Conservation (phyloP, 2,797 vertebrate species). For the Sandelia bainsii region DNA sequence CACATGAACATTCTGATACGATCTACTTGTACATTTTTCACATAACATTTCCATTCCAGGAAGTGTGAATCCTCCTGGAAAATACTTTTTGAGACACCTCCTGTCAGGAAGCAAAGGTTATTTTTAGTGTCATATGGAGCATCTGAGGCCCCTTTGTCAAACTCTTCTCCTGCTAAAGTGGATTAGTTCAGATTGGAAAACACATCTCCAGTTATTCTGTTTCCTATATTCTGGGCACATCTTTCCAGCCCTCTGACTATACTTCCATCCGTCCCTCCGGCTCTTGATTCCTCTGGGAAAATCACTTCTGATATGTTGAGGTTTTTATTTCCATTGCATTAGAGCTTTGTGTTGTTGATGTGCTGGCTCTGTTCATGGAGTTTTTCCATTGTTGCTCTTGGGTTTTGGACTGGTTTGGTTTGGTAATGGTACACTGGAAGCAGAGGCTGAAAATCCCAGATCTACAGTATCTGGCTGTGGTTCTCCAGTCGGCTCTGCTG, state of each 20-base stretch:
- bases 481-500: constrained; percentile 17
- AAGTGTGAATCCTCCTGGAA: not conserved
- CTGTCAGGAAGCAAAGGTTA: not conserved
- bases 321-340: constrained; percentile 34
- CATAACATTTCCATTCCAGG: too few species aligned
- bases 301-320: constrained; percentile 23
- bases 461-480: not conserved
- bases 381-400: constrained; percentile 52
- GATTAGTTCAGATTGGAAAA: constrained; percentile 34
- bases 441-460: constrained; percentile 31
- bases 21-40: too few species aligned
- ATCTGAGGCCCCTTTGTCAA: not conserved
- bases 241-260: constrained; percentile 28
- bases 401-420: constrained; percentile 23
- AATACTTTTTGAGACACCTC: too few species aligned
- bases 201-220: constrained; percentile 12
- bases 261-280: constrained; percentile 27
- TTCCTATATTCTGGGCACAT: constrained; percentile 26
- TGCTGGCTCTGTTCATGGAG: constrained; percentile 1
- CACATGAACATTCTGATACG: too few species aligned
- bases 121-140: constrained; percentile 10
- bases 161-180: not conserved
- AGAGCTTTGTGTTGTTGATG: not conserved
- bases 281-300: constrained; percentile 14
- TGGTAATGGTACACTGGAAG: constrained; percentile 21